Conservation (phyloP, 2,113 vertebrate species). For the Eclectus roratus region DNA sequence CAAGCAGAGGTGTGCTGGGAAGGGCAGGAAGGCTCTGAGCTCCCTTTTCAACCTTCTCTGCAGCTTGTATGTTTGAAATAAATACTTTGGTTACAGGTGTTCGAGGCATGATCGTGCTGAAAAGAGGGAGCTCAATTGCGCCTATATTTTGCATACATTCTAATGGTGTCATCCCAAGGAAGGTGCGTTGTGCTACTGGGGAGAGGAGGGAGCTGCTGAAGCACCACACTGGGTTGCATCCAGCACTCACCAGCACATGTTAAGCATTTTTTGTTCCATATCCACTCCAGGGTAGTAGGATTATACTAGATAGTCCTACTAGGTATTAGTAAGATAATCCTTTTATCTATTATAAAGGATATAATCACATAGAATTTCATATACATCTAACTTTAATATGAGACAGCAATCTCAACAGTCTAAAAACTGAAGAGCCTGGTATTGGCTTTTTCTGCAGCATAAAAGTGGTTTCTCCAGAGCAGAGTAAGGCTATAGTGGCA, state of each 20-base stretch:
- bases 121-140: neutral
- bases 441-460: neutral
- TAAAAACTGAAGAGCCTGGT: neutral
- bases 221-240: neutral
- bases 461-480: neutral
- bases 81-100: neutral
- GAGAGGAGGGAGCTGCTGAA: neutral
- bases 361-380: neutral
- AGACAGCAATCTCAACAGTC: neutral
- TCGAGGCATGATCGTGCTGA: accelerated
- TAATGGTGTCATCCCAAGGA: neutral
- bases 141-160: neutral
- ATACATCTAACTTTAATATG: neutral
- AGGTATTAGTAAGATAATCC: neutral
- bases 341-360: neutral
- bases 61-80: neutral
- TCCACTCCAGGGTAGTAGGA: neutral
- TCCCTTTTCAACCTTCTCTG: neutral
- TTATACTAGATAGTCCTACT: neutral
- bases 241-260: neutral
- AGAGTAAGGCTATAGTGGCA: neutral
- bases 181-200: neutral
- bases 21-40: neutral
- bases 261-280: neutral
- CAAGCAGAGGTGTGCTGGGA: neutral